Evolutionary conservation across 2,888 invertebrate genomes (phyloP).

Genomic region (Phlogophora meticulosa): DNA sequence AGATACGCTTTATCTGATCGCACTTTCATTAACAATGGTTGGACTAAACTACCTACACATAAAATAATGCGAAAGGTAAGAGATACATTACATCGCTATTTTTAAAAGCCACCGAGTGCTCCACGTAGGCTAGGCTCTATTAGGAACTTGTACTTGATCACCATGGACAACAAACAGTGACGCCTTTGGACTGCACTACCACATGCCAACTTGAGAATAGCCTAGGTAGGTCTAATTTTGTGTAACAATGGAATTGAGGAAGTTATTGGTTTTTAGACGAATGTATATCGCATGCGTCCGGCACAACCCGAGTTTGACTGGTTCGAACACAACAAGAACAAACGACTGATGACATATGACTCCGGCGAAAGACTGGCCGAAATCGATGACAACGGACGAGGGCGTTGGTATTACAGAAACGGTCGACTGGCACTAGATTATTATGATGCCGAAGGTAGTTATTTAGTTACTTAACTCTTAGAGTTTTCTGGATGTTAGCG

Average conservation of each 20-base stretch:
- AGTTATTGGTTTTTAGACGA: slow-evolving; percentile 82
- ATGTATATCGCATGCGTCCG: slow-evolving; percentile 87
- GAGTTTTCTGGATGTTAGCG: neutral
- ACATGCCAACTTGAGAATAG: no score
- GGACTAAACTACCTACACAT: no score
- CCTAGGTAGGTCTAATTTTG: no score
- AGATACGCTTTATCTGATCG: no score
- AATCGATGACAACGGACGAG: slow-evolving; percentile 82
- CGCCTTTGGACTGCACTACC: no score
- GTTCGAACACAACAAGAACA: slow-evolving; percentile 85
- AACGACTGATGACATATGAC: slow-evolving; percentile 79
- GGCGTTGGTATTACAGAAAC: slow-evolving; percentile 83
- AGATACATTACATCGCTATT: no score
- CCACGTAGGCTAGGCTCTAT: no score
- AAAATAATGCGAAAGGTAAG: no score
- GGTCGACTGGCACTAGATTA: slow-evolving; percentile 84
- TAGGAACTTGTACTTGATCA: neutral
- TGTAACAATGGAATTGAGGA: no score
- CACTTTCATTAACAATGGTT: no score
- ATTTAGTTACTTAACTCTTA: neutral
- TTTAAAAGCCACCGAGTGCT: no score
- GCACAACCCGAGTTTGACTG: slow-evolving; percentile 87
- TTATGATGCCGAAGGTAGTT: slow-evolving; percentile 84
- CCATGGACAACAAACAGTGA: no score
- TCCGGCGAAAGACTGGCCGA: slow-evolving; percentile 84